Base-by-base conservation (phyloP, 35 echinoderm and acorn worm species). In the Ophiothrix spiculata region DNA sequence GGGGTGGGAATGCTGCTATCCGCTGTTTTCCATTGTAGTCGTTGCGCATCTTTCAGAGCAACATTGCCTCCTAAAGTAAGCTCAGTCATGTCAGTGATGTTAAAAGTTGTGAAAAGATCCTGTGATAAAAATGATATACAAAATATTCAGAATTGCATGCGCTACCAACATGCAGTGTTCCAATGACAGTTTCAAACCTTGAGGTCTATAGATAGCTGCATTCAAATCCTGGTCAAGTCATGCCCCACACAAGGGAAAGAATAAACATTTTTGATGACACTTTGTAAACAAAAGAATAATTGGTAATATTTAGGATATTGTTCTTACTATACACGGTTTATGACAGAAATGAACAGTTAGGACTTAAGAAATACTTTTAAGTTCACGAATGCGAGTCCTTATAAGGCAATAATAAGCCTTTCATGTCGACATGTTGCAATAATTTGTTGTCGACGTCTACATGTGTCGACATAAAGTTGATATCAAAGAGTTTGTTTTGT, bases 81-180 rank as follows among this genome's bases (percentile, higher is more conserved):
- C 37, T 94, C 92, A 45, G 29, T 42, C 2, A 90, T 41, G 79
- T 35, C 38, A 11, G 79, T 37, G 73, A 94, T 69, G 31, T 41
- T 80, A 79, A 94, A 90, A 11, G 83, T 78, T 75, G 32, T 56
- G 83, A 94, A 94, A 28, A 94, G 42, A 78, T 76, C 79, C 92
- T 94, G 37, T 8, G 63, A 16, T 1, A 86, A 45, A 41, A 28
- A 79, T 21, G 16, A 74, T 39, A 32, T 17, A 32, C 25, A n/a
- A 75, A 75, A 74, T 28, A 0, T 21, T 0, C 75, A 39, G 14
- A 35, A 16, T 0, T 74, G 13, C 25, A 14, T 31, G 19, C 32
- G 33, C 14, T 34, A 12, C 8, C n/a, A 12, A 39, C 4, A 35
- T n/a, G 17, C 40, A 11, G 17, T 16, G 13, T 14, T 32, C 13